A percentile compares a stretch with the other conserved stretches of the same genome.
Evolutionary conservation across 2,888 invertebrate species (phyloP).

Genomic region (Periphyllus acericola): DNA sequence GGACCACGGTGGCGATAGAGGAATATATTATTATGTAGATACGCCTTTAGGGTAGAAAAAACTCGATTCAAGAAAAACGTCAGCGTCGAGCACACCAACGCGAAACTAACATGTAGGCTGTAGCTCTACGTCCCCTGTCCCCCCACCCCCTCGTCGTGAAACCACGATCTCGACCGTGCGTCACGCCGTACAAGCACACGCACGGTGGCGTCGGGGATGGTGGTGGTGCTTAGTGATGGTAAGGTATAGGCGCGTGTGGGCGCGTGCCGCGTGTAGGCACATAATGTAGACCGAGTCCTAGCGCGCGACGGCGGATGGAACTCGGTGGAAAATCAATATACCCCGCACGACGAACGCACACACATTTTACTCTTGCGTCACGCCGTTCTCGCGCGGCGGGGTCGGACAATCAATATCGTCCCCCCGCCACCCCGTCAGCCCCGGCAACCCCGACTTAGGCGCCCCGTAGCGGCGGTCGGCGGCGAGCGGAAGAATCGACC

Average conservation of each 20-base stretch:
- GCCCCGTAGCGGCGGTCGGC: not conserved
- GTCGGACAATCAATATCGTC: conserved; percentile 43
- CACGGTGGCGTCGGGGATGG: too few relatives aligned
- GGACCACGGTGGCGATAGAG: too few relatives aligned
- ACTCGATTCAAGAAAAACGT: too few relatives aligned
- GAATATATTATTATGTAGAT: too few relatives aligned
- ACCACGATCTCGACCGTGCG: too few relatives aligned
- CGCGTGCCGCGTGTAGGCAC: not conserved
- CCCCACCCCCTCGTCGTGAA: too few relatives aligned
- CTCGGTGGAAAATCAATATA: conserved; percentile 3
- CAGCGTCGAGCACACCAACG: too few relatives aligned
- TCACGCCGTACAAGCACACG: too few relatives aligned
- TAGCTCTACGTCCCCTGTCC: too few relatives aligned
- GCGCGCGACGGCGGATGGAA: not conserved
- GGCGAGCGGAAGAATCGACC: conserved; percentile 43
- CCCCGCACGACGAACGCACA: not conserved
- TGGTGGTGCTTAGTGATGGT: too few relatives aligned
- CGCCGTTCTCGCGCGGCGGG: not conserved
- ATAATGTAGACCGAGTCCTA: not conserved
- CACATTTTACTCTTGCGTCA: conserved; percentile 48
- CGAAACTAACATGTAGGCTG: too few relatives aligned
- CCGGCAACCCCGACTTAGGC: not conserved
- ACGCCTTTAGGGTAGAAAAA: too few relatives aligned
- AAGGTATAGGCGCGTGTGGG: not conserved
- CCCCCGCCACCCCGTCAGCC: not conserved